These are phyloP conservation scores for Penaeus chinensis DNA, from an alignment of 1,140 invertebrate species.

Conservation along the genomic window DNA sequence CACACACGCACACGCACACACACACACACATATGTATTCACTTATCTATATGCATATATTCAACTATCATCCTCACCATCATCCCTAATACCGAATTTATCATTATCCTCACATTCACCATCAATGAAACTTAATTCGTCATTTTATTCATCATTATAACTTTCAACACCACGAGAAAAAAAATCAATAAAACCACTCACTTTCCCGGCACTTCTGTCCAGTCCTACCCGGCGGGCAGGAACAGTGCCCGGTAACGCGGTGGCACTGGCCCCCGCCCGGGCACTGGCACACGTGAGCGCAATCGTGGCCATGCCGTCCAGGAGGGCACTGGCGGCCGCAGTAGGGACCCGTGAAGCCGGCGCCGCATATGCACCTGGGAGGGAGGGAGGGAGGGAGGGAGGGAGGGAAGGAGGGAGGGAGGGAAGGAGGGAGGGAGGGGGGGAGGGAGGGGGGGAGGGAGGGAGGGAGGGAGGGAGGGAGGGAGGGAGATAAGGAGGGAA, in stretches of 20 bases:
- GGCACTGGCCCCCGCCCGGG: conserved; percentile 81
- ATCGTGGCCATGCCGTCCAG: conserved; percentile 73
- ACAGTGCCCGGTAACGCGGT: conserved; percentile 87
- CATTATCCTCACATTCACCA: not conserved
- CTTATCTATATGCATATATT: too few species aligned
- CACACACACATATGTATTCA: too few species aligned
- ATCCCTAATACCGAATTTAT: too few species aligned
- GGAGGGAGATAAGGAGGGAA: not conserved
- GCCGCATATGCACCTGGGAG: conserved; percentile 73
- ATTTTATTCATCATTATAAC: not conserved
- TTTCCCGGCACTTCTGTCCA: conserved; percentile 82
- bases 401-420: not conserved
- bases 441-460: too few species aligned
- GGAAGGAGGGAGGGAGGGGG: not conserved
- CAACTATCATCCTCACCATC: too few species aligned
- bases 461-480: not conserved
- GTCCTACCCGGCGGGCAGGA: conserved; percentile 79
- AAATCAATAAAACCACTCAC: not conserved
- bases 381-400: not conserved
- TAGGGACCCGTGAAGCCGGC: conserved; percentile 78
- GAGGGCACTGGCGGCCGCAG: conserved; percentile 79
- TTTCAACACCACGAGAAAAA: not conserved
- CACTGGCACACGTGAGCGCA: conserved; percentile 86
- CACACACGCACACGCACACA: too few species aligned
- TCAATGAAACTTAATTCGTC: too few species aligned